Conservation (phyloP, 2,113 vertebrate species). For the Notarius quadriscutis region DNA sequence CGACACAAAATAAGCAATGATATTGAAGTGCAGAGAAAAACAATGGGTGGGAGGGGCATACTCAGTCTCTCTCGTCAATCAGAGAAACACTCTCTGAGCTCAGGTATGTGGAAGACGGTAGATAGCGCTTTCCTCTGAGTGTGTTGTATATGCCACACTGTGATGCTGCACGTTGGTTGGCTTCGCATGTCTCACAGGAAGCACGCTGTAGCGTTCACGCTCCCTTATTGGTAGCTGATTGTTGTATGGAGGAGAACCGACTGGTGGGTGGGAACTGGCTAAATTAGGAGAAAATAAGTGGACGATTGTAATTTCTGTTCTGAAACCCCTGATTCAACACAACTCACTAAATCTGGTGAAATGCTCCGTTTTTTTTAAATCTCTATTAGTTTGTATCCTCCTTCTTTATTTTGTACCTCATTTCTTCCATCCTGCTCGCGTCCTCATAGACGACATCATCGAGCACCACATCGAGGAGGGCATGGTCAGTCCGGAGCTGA, state of each 20-base stretch:
- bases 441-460: slow-evolving; percentile 83
- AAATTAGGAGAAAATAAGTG: too few species aligned
- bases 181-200: neutral
- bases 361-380: neutral
- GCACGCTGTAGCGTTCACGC: neutral
- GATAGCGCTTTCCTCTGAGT: too few species aligned
- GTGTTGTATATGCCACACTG: too few species aligned
- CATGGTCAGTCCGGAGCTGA: slow-evolving; percentile 81
- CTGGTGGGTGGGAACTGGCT: neutral
- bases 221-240: neutral
- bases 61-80: neutral
- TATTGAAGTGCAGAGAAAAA: too few species aligned
- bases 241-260: too few species aligned
- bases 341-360: neutral
- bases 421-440: neutral
- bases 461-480: slow-evolving; percentile 89
- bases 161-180: neutral
- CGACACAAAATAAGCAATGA: neutral
- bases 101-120: neutral
- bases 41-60: neutral
- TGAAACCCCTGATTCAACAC: neutral
- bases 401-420: neutral
- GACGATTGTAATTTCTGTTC: neutral
- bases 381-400: neutral
- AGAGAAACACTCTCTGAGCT: neutral